Conservation (phyloP, 2,888 invertebrate species). For the Toxonevra muliebris region DNA sequence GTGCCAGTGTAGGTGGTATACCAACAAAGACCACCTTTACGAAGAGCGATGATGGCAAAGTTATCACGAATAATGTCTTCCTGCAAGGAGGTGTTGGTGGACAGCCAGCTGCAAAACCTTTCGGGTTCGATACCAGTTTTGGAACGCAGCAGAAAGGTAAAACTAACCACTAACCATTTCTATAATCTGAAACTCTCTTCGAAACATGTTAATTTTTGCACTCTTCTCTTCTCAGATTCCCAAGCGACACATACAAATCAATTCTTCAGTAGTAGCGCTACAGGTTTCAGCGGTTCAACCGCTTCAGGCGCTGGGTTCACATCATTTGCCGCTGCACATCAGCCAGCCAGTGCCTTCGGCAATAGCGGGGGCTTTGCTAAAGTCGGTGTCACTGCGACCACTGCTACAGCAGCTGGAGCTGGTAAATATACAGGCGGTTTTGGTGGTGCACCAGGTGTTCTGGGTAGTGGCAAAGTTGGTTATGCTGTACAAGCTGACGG, state of each 20-base stretch:
- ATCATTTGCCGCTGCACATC: slow-evolving; percentile 27
- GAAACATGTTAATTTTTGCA: slow-evolving; percentile 10
- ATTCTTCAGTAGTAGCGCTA: slow-evolving; percentile 14
- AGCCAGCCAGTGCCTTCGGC: slow-evolving; percentile 24
- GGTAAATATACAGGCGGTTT: slow-evolving; percentile 59
- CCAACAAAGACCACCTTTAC: slow-evolving; percentile 55
- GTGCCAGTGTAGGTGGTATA: slow-evolving; percentile 21
- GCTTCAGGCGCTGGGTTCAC: slow-evolving; percentile 4
- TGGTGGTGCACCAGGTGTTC: slow-evolving; percentile 52
- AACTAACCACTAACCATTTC: slow-evolving; percentile 6
- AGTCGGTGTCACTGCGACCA: slow-evolving; percentile 1
- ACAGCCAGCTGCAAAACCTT: slow-evolving; percentile 51
- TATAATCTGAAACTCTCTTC: background rate
- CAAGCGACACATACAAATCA: slow-evolving; percentile 10
- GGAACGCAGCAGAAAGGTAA: slow-evolving; percentile 47
- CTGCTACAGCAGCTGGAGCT: slow-evolving; percentile 10
- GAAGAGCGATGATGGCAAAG: slow-evolving; percentile 62
- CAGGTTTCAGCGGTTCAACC: background rate
- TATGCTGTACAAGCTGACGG: slow-evolving; percentile 46
- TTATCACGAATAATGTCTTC: slow-evolving; percentile 53
- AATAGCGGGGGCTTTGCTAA: slow-evolving; percentile 15
- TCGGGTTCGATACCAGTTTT: slow-evolving; percentile 30
- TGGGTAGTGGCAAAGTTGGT: slow-evolving; percentile 45
- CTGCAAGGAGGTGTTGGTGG: slow-evolving; percentile 28
- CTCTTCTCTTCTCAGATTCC: slow-evolving; percentile 27